phyloP scores from a whole-genome alignment of 1,140 invertebrate genomes.

The Watersipora subatra region DNA sequence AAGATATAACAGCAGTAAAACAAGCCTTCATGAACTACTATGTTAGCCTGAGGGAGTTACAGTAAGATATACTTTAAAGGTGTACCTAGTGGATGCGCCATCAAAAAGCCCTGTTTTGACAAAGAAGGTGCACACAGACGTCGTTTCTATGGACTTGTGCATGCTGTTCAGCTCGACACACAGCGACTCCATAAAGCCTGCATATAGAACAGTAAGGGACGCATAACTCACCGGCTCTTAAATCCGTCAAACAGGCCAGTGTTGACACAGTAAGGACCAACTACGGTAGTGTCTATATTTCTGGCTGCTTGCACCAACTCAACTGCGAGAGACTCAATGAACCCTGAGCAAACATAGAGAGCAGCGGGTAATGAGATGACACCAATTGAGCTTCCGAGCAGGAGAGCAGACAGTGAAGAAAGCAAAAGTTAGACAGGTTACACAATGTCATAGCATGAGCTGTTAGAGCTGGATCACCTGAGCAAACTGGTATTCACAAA shows the following conservation, averaged over 20 bases:
- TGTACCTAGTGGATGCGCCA: conserved; percentile 64
- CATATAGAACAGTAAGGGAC: too few species aligned
- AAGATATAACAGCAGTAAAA: too few species aligned
- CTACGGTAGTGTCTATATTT: conserved; percentile 63
- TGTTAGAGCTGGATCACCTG: too few species aligned
- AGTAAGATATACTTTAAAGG: too few species aligned
- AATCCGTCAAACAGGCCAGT: conserved; percentile 91
- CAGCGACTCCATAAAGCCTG: conserved; percentile 61
- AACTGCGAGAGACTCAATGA: conserved; percentile 58
- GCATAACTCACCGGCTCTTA: conserved; percentile 53
- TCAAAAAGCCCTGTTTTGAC: conserved; percentile 92
- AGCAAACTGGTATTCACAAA: too few species aligned
- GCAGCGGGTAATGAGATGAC: too few species aligned
- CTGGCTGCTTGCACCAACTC: conserved; percentile 24
- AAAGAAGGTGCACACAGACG: conserved; percentile 82
- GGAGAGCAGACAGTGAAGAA: too few species aligned
- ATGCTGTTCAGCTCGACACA: conserved; percentile 23
- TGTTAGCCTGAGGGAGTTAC: too few species aligned
- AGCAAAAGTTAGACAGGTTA: too few species aligned
- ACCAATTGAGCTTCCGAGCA: too few species aligned
- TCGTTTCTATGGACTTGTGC: conserved; percentile 54
- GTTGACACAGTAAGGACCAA: conserved; percentile 86
- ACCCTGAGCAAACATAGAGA: conserved; percentile 24
- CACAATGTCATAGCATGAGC: too few species aligned
- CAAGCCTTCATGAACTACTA: too few species aligned